phyloP scores from a whole-genome alignment of 2,797 vertebrate species.

The Scolopax bukidnonensis region DNA sequence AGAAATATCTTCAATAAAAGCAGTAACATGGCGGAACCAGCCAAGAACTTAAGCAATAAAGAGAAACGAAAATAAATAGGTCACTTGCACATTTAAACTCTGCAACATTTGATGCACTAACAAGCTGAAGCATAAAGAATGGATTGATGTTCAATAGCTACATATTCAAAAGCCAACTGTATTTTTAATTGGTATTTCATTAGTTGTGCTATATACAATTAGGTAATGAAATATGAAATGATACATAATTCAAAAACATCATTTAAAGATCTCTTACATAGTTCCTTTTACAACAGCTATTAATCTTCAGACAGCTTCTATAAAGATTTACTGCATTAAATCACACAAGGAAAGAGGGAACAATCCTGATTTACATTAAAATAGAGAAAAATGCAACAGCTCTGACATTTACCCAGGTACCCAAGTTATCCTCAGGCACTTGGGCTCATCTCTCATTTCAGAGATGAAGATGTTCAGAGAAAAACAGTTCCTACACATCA shows the following conservation, averaged over 20 bases:
- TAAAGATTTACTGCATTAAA: slow-evolving; percentile 41
- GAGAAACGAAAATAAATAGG: not conserved
- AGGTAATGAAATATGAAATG: not conserved
- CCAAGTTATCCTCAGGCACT: slow-evolving; percentile 56
- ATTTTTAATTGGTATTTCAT: not conserved
- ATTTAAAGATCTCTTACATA: slow-evolving; percentile 4
- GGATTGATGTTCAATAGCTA: not conserved
- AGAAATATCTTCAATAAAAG: not conserved
- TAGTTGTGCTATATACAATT: not conserved
- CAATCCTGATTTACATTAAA: slow-evolving; percentile 36
- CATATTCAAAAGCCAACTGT: not conserved
- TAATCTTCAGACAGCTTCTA: slow-evolving; percentile 52
- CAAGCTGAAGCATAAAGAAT: not conserved
- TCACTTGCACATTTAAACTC: not conserved
- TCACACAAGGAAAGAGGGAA: not conserved
- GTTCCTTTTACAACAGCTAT: slow-evolving; percentile 39
- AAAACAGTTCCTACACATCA: slow-evolving; percentile 44
- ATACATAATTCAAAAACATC: not conserved
- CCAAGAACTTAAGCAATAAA: not conserved
- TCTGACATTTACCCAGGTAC: slow-evolving; percentile 65
- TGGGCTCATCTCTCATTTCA: slow-evolving; percentile 64
- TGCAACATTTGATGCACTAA: not conserved
- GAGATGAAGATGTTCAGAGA: slow-evolving; percentile 65
- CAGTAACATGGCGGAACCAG: not conserved
- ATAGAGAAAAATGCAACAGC: slow-evolving; percentile 38